Evolutionary conservation across 2,113 vertebrate species (phyloP), one percentile per base, ranked within the genome.

Genomic region (Mastomys natalensis): DNA sequence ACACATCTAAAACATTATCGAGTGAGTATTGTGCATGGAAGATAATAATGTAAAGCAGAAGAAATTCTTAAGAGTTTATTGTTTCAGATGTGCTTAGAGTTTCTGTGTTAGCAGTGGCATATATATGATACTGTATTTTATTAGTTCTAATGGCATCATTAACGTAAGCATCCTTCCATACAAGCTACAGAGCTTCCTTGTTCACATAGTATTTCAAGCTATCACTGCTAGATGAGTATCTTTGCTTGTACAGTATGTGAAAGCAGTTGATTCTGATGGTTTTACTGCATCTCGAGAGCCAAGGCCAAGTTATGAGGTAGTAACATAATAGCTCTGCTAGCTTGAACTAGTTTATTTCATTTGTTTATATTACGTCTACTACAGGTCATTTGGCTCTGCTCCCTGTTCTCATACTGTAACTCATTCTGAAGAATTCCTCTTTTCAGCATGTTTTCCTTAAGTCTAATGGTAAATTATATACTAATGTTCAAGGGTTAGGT

Each of bases 121-220:
- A 72, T 31, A 62, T 45, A 10, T 66, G 64, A 34, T 19, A 40
- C 40, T 0, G 0, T 90, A 81, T 66, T 16, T 70, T 92, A 62
- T 70, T 95, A 77, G 48, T 55, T 5, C 34, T 86, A 82, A 76
- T 81, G 81, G 26, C 43, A 78, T 86, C 77, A n/a, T 45, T 90
- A 89, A 60, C 55, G 2, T 90, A 86, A 17, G 21, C 51, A 55
- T 81, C 72, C 5, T 95, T 43, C 51, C 24, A 81, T 93, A 29
- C 89, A 81, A 72, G 34, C 37, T 90, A 58, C 10, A 64, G 40
- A 43, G 64, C 87, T 95, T 96, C 74, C 53, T 93, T 96, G 58
- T 43, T 51, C 76, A 3, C 34, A 12, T 37, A 85, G 62, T 37
- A 62, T 45, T 34, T 81, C 19, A 94, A 7, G n/a, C 22, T 85